phyloP scores from a whole-genome alignment of 2,113 vertebrate species.

The Willisornis vidua region DNA sequence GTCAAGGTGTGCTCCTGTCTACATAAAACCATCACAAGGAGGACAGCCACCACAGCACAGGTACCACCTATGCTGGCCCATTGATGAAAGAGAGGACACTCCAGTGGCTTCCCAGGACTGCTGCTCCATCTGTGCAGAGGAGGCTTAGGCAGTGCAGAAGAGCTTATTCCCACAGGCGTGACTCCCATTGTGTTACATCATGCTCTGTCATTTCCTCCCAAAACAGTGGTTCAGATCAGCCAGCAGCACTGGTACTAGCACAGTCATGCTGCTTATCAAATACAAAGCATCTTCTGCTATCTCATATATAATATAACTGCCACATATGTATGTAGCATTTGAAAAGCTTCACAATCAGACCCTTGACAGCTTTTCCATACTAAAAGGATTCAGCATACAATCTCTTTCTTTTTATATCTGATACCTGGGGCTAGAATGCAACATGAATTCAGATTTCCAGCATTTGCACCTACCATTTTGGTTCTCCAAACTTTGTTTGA shows the following conservation, averaged over 20 bases:
- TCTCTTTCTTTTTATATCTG: neutral
- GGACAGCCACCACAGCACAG: neutral
- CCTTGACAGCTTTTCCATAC: neutral
- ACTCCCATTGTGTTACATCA: neutral
- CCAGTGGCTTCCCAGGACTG: neutral
- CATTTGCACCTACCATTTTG: neutral
- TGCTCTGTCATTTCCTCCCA: neutral
- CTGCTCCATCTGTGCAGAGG: neutral
- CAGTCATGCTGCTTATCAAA: neutral
- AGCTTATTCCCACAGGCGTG: neutral
- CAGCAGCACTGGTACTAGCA: neutral
- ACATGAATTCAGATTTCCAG: neutral
- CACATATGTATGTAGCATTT: neutral
- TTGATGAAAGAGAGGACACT: neutral
- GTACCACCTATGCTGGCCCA: neutral
- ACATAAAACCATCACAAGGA: neutral
- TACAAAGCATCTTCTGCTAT: neutral
- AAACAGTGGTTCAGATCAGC: neutral
- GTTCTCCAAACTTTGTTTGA: neutral
- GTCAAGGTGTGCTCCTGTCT: rapidly evolving
- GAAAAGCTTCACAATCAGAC: neutral
- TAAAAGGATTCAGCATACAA: neutral
- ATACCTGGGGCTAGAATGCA: neutral
- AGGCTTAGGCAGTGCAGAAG: neutral
- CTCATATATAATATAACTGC: neutral